Base-by-base conservation (phyloP, 2,797 vertebrate species). In the Acrossocheilus fasciatus region DNA sequence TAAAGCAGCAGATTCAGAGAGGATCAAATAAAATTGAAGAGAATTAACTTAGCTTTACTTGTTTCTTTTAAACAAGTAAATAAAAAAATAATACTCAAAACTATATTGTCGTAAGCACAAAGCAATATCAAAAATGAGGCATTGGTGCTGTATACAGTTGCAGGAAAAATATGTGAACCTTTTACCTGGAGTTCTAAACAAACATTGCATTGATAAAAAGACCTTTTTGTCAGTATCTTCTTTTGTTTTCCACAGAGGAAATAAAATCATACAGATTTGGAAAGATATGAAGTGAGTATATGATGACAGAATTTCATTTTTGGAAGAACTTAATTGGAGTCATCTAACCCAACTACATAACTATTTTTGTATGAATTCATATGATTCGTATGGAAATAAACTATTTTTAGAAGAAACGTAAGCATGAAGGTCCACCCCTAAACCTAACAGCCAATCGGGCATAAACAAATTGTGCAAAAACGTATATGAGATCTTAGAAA, bases 161-260 rank as follows among this genome's bases (percentile, higher is more conserved):
- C 54, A 79, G 76, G 39, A 79, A 43, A 62, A 59, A 26, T 41
- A 78, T 62, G 76, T 78, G 20, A 76, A 54, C 30, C 9, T 76
- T 52, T 34, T 9, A 54, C 50, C 26, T 18, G 6, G 17, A 75
- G 73, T 75, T 75, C 15, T 50, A 50, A 50, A 75, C 72, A 74
- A 47, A 50, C 72, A 47, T 47, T 72, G 3, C 1, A 26, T 45
- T n/a, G 12, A 17, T 1, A 73, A 47, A 72, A 72, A n/a, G 0
- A 41, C 1, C 1, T 15, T 66, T 66, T 30, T 66, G 12, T 9
- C 4, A 18, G 15, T 9, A 9, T 39, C 1, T 26, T 73, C 41
- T 45, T 73, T 73, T 47, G n/a, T 47, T 47, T 47, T 73, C 14
- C 43, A 5, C 43, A 5, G n/a, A 74, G 30, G n/a, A 54, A 76